Conservation (phyloP, 2,113 vertebrate species). For the Lates calcarifer region DNA sequence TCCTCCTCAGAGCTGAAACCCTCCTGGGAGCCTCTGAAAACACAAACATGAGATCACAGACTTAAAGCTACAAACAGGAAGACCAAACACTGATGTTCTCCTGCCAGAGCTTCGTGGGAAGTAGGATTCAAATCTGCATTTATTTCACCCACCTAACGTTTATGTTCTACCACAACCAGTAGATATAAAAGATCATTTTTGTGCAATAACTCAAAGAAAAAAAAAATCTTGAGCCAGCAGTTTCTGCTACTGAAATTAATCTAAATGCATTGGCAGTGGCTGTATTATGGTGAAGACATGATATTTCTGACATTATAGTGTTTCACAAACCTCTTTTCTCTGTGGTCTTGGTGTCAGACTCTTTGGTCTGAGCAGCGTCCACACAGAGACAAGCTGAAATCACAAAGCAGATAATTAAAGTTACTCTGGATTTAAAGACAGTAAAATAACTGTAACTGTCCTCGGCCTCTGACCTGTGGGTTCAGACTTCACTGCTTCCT, state of each 20-base stretch:
- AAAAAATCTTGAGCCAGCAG: no score
- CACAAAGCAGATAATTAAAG: neutral
- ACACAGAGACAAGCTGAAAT: slow-evolving; percentile 73
- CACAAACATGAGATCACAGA: slow-evolving; percentile 25
- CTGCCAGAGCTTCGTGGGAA: neutral
- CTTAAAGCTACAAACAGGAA: neutral
- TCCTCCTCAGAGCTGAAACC: slow-evolving; percentile 63
- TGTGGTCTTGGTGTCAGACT: neutral
- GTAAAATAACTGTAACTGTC: no score
- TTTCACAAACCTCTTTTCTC: slow-evolving; percentile 62
- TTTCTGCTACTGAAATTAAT: no score
- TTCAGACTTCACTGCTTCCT: slow-evolving; percentile 2
- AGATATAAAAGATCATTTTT: no score
- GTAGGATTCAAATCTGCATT: neutral
- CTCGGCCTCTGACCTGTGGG: slow-evolving; percentile 53
- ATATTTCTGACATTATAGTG: neutral
- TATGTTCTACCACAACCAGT: neutral
- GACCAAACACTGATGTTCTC: neutral
- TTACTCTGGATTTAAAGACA: neutral
- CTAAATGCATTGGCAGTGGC: neutral
- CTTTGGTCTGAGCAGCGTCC: slow-evolving; percentile 37
- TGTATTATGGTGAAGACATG: neutral
- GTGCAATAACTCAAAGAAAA: no score
- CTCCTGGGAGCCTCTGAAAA: slow-evolving; percentile 57
- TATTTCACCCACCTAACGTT: neutral